Conservation (phyloP, 2,113 vertebrate species). For the Gobio gobio region DNA sequence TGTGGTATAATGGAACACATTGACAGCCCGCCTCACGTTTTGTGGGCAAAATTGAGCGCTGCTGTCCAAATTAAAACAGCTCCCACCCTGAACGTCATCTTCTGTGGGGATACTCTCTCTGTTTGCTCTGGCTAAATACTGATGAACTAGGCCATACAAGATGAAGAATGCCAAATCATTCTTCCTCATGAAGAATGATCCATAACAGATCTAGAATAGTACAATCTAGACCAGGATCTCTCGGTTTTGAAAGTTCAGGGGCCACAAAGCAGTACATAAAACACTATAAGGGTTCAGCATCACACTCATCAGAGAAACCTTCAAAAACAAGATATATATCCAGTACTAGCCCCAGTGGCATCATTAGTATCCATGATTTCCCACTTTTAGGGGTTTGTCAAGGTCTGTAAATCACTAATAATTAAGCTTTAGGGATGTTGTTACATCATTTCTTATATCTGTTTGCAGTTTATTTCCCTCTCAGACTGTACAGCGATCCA, state of each 20-base stretch:
- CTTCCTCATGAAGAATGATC: background rate
- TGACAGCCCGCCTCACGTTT: conserved; percentile 66
- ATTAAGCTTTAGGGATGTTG: background rate
- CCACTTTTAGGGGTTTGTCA: background rate
- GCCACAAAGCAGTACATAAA: background rate
- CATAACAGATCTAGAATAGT: background rate
- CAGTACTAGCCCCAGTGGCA: background rate
- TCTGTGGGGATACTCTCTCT: conserved; percentile 25
- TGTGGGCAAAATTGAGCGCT: conserved; percentile 47
- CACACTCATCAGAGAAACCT: background rate
- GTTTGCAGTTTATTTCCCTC: background rate
- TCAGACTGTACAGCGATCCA: background rate
- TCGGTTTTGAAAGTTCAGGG: background rate
- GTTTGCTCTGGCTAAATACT: conserved; percentile 49
- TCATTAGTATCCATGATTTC: background rate
- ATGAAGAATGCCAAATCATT: too few species aligned
- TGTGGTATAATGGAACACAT: conserved; percentile 68
- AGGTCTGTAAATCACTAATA: background rate
- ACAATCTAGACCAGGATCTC: conserved; percentile 26
- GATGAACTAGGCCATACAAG: background rate
- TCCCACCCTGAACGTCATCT: conserved; percentile 51
- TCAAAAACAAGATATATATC: background rate
- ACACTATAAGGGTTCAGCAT: background rate
- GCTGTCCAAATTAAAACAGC: conserved; percentile 19
- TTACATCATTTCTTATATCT: background rate